Conservation (phyloP, 2,797 vertebrate genomes). For the Cossypha dichroa region DNA sequence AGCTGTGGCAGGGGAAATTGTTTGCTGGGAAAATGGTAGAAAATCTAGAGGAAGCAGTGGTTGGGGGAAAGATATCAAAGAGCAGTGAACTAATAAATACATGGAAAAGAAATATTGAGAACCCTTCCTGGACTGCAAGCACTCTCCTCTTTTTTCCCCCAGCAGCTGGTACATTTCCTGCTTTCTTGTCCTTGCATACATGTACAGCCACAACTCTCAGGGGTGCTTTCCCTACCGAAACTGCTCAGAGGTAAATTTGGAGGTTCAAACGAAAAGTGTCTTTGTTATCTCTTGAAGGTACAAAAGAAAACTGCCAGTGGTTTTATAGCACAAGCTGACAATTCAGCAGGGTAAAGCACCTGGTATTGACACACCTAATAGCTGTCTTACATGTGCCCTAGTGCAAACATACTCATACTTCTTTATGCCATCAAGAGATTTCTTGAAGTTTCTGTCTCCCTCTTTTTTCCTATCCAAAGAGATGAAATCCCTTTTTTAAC, state of each 20-base stretch:
- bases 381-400: neutral
- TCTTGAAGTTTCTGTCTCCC: neutral
- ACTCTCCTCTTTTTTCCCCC: neutral
- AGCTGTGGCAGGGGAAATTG: neutral
- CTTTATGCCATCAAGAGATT: neutral
- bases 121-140: neutral
- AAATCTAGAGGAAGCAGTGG: neutral
- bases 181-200: neutral
- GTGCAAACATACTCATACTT: neutral
- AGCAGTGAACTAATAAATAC: slow-evolving; percentile 9
- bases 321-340: neutral
- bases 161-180: slow-evolving; percentile 31
- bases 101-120: neutral
- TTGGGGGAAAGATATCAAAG: slow-evolving; percentile 34
- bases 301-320: neutral
- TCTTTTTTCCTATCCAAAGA: neutral
- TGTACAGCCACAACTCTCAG: neutral
- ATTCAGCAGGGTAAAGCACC: slow-evolving; percentile 9
- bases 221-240: neutral
- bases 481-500: neutral
- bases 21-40: neutral
- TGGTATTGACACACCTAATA: neutral
- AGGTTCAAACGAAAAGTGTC: slow-evolving; percentile 10
- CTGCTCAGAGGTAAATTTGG: neutral
- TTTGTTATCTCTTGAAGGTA: neutral